Evolutionary conservation across 2,113 vertebrate species (phyloP).

Genomic region (Baryphthengus martii): DNA sequence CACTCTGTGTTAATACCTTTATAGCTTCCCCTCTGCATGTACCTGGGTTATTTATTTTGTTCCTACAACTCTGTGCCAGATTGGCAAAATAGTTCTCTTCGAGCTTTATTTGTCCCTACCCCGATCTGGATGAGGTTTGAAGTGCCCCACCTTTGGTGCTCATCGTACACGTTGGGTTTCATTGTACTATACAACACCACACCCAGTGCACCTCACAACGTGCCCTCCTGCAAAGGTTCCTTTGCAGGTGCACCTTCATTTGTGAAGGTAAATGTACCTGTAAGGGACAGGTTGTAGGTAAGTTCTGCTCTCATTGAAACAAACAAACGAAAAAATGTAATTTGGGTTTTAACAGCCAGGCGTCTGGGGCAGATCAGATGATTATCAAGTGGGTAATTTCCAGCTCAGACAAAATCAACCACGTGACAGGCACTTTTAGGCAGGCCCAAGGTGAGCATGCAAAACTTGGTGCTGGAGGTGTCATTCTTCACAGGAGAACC

Average conservation of each 20-base stretch:
- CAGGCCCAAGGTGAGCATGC: not conserved
- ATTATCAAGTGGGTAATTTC: not conserved
- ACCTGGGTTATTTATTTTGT: not conserved
- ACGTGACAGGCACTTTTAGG: not conserved
- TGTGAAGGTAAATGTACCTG: not conserved
- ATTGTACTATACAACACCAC: not conserved
- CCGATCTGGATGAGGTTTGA: not conserved
- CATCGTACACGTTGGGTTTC: not conserved
- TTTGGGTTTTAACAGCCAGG: not conserved
- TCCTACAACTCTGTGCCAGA: not conserved
- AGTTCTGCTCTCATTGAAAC: not conserved
- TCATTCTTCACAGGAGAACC: not conserved
- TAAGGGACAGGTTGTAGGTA: not conserved
- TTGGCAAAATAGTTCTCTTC: not conserved
- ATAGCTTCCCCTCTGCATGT: not conserved
- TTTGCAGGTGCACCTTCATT: not conserved
- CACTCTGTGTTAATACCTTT: not conserved
- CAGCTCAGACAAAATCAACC: not conserved
- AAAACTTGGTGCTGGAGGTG: not conserved
- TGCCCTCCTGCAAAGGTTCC: not conserved
- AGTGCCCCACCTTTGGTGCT: not conserved
- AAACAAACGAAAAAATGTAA: not conserved
- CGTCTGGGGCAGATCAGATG: not conserved
- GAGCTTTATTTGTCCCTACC: not conserved
- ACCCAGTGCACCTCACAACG: rapidly evolving